A percentile compares a stretch with the other conserved stretches of the same genome.
Conservation (phyloP, 2,797 vertebrate species). For the Enteromius viviparus region DNA sequence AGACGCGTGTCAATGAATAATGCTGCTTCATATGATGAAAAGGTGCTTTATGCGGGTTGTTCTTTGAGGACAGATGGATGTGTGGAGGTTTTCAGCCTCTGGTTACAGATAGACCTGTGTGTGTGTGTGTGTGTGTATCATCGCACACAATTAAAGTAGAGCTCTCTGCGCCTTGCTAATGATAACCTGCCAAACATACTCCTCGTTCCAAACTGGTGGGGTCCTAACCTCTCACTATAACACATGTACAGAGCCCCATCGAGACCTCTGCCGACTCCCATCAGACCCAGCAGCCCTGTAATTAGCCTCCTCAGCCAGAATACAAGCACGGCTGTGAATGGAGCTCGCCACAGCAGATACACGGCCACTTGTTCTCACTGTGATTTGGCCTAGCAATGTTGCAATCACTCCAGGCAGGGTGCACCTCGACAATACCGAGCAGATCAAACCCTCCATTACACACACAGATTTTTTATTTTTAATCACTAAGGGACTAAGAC, state of each 20-base stretch:
- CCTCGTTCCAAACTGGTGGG: neutral
- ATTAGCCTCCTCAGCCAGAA: constrained; percentile 41
- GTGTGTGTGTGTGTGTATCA: neutral
- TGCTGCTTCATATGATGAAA: constrained; percentile 34
- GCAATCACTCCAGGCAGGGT: neutral
- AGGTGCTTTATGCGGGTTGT: constrained; percentile 24
- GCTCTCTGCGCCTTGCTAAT: constrained; percentile 17
- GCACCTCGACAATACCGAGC: constrained; percentile 1
- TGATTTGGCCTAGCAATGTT: constrained; percentile 23
- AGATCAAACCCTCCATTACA: neutral
- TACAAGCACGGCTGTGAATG: neutral
- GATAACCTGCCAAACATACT: constrained; percentile 31
- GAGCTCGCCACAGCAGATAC: neutral
- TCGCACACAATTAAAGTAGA: constrained; percentile 5
- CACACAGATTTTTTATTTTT: neutral
- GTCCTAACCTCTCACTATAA: constrained; percentile 35
- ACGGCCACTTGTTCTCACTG: constrained; percentile 7
- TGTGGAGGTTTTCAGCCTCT: constrained; percentile 5
- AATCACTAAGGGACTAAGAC: constrained; percentile 6
- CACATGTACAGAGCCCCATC: constrained; percentile 18
- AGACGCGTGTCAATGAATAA: constrained; percentile 15
- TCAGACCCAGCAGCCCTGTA: constrained; percentile 39
- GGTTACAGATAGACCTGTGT: neutral
- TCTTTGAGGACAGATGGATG: constrained; percentile 2
- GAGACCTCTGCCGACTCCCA: constrained; percentile 12